Evolutionary conservation across 2,888 invertebrate species (phyloP), one percentile per base, ranked within the genome.

Genomic region (Tenthredo livida): DNA sequence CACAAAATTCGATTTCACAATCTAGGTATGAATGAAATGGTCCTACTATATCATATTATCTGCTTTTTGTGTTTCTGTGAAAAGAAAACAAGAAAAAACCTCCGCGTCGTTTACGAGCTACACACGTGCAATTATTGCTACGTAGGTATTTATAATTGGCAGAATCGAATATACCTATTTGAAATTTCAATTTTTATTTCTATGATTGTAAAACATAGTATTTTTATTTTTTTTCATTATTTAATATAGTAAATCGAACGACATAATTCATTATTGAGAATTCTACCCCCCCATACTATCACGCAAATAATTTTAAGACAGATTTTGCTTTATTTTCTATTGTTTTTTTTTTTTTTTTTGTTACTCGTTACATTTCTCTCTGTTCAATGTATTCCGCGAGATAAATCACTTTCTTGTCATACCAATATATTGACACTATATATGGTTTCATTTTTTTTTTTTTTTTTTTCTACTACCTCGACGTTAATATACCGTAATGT

Each of bases 21-120:
- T 54, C 77, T 54, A n/a, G n/a, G n/a, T n/a, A n/a, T 77, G 7
- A 33, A 77, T 77, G 29, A 77, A 77, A 77, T 77, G 75, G 75
- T 47, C 47, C 47, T 25, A 25, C 33, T 77, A n/a, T 50, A 77
- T 54, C n/a, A 61, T 67, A 29, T 29, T 50, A 77, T 50, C 77
- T 29, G 29, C 3, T 67, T 15, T 77, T 77, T 17, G 33, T 50
- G 29, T 77, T 54, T 77, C 54, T 50, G 77, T 77, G 77, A 77
- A 37, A 7, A 37, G 7, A 37, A 37, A 37, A 37, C 6, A 37
- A 37, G 7, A 7, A 77, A 50, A 77, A 77, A 33, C 33, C 17
- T 6, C 37, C 37, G 37, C 37, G 43, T 43, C n/a, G 25, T 73
- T 21, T 37, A 37, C 10, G n/a, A 2, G 47, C 25, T 40, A 43